Evolutionary conservation across 2,888 invertebrate genomes (phyloP), one percentile per base, ranked within the genome.

Genomic region (Liodrosophila aerea): DNA sequence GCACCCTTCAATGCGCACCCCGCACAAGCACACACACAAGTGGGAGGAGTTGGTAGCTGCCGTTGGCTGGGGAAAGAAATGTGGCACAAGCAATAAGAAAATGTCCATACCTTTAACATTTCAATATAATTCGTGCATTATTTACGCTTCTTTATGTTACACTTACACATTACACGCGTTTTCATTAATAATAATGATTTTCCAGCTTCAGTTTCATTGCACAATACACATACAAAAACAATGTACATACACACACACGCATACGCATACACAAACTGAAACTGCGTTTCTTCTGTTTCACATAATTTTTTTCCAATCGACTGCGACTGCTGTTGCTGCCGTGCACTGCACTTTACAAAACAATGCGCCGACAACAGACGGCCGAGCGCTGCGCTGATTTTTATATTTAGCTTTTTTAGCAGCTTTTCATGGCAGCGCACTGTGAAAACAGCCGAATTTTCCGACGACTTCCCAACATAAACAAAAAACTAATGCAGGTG

Each of bases 401-500:
- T 78, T 78, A 78, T 84, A 78, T 81, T 81, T 78, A 78, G 77
- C 77, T 83, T 82, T 82, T 77, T 77, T 82, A 77, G 83, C 76
- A 82, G 78, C 81, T 82, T 82, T 76, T 78, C 78, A 76, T 67
- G 58, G 69, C 56, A 45, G 63, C 59, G 52, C 61, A 57, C 53
- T 60, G 43, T 58, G 52, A 76, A 69, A 77, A 71, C 64, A 72
- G 63, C 72, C 75, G 72, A 82, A 64, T 82, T 82, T 76, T 81
- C 78, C 76, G 82, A 77, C 62, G 54, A 70, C 52, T 67, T 60
- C 59, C 66, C 77, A 78, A 78, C 84, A 78, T 78, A 78, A 78
- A 78, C 77, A 78, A 78, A 78, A 78, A 78, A 80, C 65, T 66
- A 71, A 64, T 73, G 70, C 71, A 54, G 36, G 57, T 71, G 66